Percentiles rank a stretch among this genome's conserved stretches.
Conservation (phyloP, 2,888 invertebrate genomes). For the Caenorhabditis parvicauda region DNA sequence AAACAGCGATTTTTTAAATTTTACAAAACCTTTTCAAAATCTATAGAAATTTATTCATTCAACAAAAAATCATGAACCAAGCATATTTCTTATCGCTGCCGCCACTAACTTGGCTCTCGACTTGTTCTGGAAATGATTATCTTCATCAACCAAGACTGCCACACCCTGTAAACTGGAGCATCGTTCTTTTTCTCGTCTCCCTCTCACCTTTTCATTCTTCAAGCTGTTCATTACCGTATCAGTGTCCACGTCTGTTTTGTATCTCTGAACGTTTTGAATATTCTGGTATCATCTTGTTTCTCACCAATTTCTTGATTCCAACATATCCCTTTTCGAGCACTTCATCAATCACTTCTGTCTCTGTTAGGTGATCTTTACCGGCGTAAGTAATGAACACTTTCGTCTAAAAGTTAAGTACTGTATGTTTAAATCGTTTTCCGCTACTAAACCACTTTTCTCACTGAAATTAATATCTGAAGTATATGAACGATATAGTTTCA, state of each 20-base stretch:
- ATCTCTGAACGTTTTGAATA: slow-evolving; percentile 3
- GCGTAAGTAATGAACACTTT: slow-evolving; percentile 23
- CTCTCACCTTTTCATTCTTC: too few species aligned
- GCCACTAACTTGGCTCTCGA: slow-evolving; percentile 7
- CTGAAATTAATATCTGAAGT: background rate
- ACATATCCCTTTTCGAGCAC: slow-evolving; percentile 10
- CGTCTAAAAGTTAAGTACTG: too few species aligned
- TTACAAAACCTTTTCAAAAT: too few species aligned
- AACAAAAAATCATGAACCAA: too few species aligned
- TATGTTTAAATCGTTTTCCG: too few species aligned
- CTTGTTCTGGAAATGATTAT: slow-evolving; percentile 22
- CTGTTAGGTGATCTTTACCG: slow-evolving; percentile 28
- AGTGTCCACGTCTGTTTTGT: too few species aligned
- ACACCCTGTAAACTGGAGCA: slow-evolving; percentile 3
- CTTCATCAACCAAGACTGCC: slow-evolving; percentile 12
- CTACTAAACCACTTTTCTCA: too few species aligned
- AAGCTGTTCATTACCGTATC: too few species aligned
- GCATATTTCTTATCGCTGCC: too few species aligned
- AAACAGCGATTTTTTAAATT: too few species aligned
- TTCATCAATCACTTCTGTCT: slow-evolving; percentile 16
- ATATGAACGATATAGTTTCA: too few species aligned
- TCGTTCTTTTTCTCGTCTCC: slow-evolving; percentile 1
- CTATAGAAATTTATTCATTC: too few species aligned
- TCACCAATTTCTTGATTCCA: slow-evolving; percentile 13
- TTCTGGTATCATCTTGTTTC: slow-evolving; percentile 4